Evolutionary conservation across 2,113 vertebrate genomes (phyloP).

Genomic region (Ochotona curzoniae): DNA sequence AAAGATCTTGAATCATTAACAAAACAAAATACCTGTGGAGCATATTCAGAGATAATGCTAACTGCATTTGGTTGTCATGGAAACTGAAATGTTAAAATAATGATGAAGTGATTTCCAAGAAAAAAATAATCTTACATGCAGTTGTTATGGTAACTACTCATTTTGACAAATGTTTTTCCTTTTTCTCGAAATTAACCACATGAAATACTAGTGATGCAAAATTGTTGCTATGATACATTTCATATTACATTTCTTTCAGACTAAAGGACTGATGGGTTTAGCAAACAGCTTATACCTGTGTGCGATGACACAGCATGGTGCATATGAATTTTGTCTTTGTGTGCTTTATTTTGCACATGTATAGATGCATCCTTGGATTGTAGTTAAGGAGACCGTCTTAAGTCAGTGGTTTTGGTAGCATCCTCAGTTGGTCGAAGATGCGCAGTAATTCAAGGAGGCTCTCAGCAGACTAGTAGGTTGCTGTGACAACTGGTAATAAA

Average conservation of each 20-base stretch:
- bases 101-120: constrained; percentile 79
- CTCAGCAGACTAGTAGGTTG: not conserved
- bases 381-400: not conserved
- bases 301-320: not conserved
- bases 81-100: constrained; percentile 83
- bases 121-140: constrained; percentile 69
- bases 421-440: not conserved
- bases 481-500: not conserved
- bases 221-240: constrained; percentile 40
- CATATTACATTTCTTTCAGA: not conserved
- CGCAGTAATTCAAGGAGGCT: not conserved
- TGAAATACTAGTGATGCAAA: constrained; percentile 65
- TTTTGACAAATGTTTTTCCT: constrained; percentile 70
- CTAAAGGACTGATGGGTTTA: not conserved
- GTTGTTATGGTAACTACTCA: constrained; percentile 85
- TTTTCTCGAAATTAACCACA: constrained; percentile 51
- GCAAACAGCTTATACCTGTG: not conserved
- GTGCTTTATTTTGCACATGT: not conserved
- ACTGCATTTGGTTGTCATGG: constrained; percentile 83
- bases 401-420: not conserved
- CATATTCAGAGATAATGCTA: constrained; percentile 76
- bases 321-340: not conserved
- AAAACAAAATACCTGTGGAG: constrained; percentile 60
- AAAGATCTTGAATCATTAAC: constrained; percentile 71
- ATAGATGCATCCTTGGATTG: not conserved